A percentile compares a stretch with the other conserved stretches of the same genome.
Conservation (phyloP, 2,888 invertebrate species). For the Cantharis rustica region DNA sequence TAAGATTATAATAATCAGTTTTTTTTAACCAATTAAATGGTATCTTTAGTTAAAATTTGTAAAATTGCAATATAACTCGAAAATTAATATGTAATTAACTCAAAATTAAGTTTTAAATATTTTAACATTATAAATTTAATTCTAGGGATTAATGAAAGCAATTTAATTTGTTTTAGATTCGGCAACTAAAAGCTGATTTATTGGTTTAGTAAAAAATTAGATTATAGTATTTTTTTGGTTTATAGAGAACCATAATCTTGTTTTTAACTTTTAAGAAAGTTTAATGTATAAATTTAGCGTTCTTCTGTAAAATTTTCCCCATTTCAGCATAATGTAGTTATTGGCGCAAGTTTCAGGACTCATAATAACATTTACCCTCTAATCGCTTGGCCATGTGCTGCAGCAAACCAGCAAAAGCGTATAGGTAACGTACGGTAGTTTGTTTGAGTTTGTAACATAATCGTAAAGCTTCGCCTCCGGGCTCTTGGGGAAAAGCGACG, state of each 20-base stretch:
- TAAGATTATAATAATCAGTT: too few species aligned
- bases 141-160: background rate
- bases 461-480: constrained; percentile 41
- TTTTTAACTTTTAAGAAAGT: constrained; percentile 18
- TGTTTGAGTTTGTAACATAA: constrained; percentile 45
- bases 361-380: constrained; percentile 48
- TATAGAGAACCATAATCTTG: constrained; percentile 13
- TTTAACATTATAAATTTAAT: background rate
- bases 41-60: too few species aligned
- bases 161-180: background rate
- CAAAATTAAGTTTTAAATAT: too few species aligned
- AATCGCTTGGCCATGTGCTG: constrained; percentile 48
- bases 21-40: too few species aligned
- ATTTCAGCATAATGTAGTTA: constrained; percentile 46
- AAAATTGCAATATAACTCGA: too few species aligned
- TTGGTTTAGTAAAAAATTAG: background rate
- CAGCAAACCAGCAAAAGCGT: constrained; percentile 34
- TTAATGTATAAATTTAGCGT: constrained; percentile 24
- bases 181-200: background rate
- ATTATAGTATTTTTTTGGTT: constrained; percentile 13
- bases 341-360: constrained; percentile 45
- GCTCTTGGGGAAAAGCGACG: constrained; percentile 23
- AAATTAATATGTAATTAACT: too few species aligned
- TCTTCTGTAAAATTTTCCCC: constrained; percentile 37
- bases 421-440: constrained; percentile 48